A percentile compares a stretch with the other conserved stretches of the same genome.
These are phyloP conservation scores for Drosophila mimica DNA, from an alignment of 2,888 invertebrate genomes.

Conservation along the genomic window DNA sequence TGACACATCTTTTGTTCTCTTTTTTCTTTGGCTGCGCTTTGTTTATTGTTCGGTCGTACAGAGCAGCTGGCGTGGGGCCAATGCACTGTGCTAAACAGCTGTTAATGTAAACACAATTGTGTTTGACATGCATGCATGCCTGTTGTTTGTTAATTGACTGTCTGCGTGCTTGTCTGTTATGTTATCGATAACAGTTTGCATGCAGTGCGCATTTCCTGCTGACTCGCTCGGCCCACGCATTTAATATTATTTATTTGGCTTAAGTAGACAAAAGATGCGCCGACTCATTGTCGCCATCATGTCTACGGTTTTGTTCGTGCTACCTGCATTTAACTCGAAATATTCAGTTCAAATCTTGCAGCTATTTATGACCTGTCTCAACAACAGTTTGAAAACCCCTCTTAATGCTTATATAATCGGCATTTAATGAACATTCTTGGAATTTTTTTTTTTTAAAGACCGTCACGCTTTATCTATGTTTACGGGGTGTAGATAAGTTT, in stretches of 20 bases:
- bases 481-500: conserved; percentile 1
- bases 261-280: conserved; percentile 42
- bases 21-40: conserved; percentile 43
- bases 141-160: conserved; percentile 39
- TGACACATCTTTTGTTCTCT: conserved; percentile 42
- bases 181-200: conserved; percentile 43
- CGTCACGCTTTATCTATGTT: conserved; percentile 17
- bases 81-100: conserved; percentile 41
- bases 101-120: conserved; percentile 44
- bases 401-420: conserved; percentile 32
- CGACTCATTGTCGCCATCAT: conserved; percentile 51
- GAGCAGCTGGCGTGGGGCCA: conserved; percentile 48
- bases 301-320: conserved; percentile 52
- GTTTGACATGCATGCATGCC: conserved; percentile 28
- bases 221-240: conserved; percentile 15
- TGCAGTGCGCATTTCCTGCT: conserved; percentile 14
- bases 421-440: conserved; percentile 47
- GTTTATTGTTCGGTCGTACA: conserved; percentile 50
- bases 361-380: conserved; percentile 62
- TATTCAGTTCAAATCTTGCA: conserved; percentile 31
- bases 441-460: conserved; percentile 17
- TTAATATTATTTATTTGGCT: conserved; percentile 1
- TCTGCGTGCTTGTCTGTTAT: conserved; percentile 1
- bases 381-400: conserved; percentile 39
- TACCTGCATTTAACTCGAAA: conserved; percentile 55